These are phyloP conservation scores for Fistularia commersonii DNA, from an alignment of 2,797 vertebrate species.

Conservation along the genomic window DNA sequence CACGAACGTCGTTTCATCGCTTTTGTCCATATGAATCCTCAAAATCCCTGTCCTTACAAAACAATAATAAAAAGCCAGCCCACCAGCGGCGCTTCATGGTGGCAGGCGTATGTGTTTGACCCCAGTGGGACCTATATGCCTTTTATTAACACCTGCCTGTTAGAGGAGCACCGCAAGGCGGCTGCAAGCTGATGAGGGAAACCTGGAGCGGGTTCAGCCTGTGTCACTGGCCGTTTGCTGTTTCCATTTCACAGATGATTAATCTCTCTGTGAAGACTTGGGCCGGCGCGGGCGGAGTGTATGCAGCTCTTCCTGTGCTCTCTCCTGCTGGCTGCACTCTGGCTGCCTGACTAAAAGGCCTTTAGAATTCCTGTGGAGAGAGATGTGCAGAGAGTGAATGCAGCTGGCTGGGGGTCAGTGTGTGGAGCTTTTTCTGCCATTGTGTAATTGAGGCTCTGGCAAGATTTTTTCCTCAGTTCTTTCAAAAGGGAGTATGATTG, in stretches of 20 bases:
- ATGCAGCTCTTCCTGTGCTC: constrained; percentile 89
- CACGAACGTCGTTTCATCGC: constrained; percentile 56
- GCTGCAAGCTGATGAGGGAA: constrained; percentile 96
- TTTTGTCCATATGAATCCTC: constrained; percentile 61
- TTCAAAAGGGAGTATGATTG: constrained; percentile 83
- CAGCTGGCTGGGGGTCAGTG: constrained; percentile 98
- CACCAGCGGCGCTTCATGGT: constrained; percentile 66
- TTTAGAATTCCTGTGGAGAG: constrained; percentile 99
- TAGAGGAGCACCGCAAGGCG: constrained; percentile 84
- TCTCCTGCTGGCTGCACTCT: constrained; percentile 92
- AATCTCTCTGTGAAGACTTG: constrained; percentile 96
- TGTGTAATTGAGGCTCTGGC: constrained; percentile 99
- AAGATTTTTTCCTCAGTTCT: constrained; percentile 82
- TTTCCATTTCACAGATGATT: constrained; percentile 99
- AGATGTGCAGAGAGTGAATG: constrained; percentile 99
- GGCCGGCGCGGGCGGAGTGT: constrained; percentile 81
- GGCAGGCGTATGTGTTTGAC: constrained; percentile 81
- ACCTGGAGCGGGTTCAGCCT: constrained; percentile 97
- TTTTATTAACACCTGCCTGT: constrained; percentile 99
- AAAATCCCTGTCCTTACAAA: constrained; percentile 63
- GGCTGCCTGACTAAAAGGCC: constrained; percentile 99
- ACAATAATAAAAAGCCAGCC: constrained; percentile 69
- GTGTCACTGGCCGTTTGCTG: constrained; percentile 99
- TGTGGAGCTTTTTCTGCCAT: constrained; percentile 97
- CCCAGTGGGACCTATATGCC: constrained; percentile 87